Evolutionary conservation across 35 echinoderm and acorn worm species (phyloP), one percentile per base, ranked within the genome.

Genomic region (Amphiura filiformis): DNA sequence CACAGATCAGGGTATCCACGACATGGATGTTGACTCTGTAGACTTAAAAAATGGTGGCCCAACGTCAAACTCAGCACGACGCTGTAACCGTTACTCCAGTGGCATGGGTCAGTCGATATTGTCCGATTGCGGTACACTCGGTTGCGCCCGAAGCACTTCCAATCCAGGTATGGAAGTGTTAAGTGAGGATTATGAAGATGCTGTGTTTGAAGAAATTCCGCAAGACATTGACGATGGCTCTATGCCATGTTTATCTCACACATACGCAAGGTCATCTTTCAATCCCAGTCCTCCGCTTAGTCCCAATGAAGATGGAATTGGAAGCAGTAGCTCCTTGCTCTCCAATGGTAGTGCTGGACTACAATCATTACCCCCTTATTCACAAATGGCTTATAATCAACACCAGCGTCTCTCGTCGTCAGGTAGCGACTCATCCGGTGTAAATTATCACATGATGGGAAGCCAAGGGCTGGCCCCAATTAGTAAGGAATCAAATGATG

Each of bases 211-310:
- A n/a, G 61, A 70, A n/a, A n/a, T 70, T 30, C 61, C 61, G 4
- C 61, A 70, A 70, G 61, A 70, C 26, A 70, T 70, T 26, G 61
- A 70, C 61, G 61, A 70, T n/a, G 61, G 61, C 26, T 70, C 61
- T 15, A 70, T 4, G 4, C 15, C 28, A 30, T 70, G 61, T 70
- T n/a, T 70, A 11, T 70, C 61, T 3, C 61, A 70, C 28, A 70
- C 61, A 70, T 70, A 70, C 26, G 61, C 61, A 5, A 70, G 61
- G 28, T 70, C 61, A 4, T 18, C 17, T n/a, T 15, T 70, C 2
- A 70, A 30, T 70, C 11, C 1, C 26, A 70, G 28, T 30, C 61
- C 61, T 26, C 61, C 61, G 2, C 26, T 70, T 5, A 70, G 17
- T 70, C 61, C 61, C 9, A 70, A 70, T 70, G 41, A 47, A 47